These are phyloP conservation scores for Corythaixoides concolor DNA, from an alignment of 2,113 vertebrate species.

Conservation along the genomic window DNA sequence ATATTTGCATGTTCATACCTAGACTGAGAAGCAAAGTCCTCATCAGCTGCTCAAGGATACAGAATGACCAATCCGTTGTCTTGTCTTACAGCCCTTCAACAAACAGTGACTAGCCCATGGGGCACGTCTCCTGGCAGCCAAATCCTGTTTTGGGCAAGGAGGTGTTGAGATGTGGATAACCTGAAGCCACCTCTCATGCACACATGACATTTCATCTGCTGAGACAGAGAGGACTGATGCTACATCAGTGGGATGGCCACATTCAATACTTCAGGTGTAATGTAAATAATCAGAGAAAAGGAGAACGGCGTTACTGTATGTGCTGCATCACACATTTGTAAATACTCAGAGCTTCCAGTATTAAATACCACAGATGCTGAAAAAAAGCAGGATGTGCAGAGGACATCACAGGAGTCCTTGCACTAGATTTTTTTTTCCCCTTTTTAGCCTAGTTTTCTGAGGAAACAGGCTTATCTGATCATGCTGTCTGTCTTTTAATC, in stretches of 20 bases:
- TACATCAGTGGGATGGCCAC: neutral
- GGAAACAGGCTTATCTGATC: slow-evolving; percentile 62
- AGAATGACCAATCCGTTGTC: neutral
- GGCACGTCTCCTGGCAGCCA: neutral
- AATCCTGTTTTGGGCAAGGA: neutral
- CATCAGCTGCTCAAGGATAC: neutral
- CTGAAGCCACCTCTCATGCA: neutral
- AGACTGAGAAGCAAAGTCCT: neutral
- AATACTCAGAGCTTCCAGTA: neutral
- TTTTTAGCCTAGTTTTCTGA: slow-evolving; percentile 57
- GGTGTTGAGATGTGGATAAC: neutral
- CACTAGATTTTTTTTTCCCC: neutral
- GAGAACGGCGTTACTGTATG: neutral
- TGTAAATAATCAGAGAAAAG: neutral
- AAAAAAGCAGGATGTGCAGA: neutral
- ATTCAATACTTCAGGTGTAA: neutral
- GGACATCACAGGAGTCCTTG: slow-evolving; percentile 11
- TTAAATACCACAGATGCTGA: neutral
- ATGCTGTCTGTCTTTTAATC: slow-evolving; percentile 58
- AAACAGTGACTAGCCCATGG: neutral
- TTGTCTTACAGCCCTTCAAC: neutral
- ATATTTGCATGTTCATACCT: neutral
- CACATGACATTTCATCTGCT: neutral
- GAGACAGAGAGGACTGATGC: neutral
- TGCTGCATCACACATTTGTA: neutral